Percentiles rank a stretch among this genome's conserved stretches.
phyloP scores from a whole-genome alignment of 2,113 vertebrate genomes.

The Catharus fuscescens region DNA sequence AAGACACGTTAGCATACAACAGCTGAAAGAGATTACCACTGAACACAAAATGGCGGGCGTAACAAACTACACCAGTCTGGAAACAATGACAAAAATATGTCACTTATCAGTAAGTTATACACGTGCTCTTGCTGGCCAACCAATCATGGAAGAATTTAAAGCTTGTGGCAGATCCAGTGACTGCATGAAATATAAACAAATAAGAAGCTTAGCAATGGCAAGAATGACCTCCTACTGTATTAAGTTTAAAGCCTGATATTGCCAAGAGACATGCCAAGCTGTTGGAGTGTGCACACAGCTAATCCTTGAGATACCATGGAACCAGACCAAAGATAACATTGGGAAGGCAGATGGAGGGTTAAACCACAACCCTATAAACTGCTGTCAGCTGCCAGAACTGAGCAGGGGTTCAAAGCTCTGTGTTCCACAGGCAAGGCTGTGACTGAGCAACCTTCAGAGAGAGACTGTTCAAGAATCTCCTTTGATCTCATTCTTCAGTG shows the following conservation, averaged over 20 bases:
- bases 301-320: constrained; percentile 17
- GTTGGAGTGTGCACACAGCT: neutral
- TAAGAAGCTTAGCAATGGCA: constrained; percentile 17
- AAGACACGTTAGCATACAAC: neutral
- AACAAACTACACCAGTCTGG: neutral
- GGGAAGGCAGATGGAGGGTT: neutral
- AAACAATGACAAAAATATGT: constrained; percentile 45
- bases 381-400: neutral
- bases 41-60: neutral
- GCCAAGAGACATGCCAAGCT: neutral
- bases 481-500: neutral
- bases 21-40: neutral
- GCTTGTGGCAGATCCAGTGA: neutral
- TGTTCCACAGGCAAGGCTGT: neutral
- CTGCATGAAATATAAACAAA: constrained; percentile 27
- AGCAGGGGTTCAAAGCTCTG: neutral
- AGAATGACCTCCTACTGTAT: neutral
- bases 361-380: neutral
- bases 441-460: neutral
- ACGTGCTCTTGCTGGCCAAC: neutral
- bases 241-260: constrained; percentile 1
- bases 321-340: constrained; percentile 16
- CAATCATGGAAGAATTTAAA: neutral
- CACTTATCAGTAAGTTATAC: constrained; percentile 32
- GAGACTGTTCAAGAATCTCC: neutral